Base-by-base conservation (phyloP, 2,888 invertebrate genomes). In the Campaea margaritaria region DNA sequence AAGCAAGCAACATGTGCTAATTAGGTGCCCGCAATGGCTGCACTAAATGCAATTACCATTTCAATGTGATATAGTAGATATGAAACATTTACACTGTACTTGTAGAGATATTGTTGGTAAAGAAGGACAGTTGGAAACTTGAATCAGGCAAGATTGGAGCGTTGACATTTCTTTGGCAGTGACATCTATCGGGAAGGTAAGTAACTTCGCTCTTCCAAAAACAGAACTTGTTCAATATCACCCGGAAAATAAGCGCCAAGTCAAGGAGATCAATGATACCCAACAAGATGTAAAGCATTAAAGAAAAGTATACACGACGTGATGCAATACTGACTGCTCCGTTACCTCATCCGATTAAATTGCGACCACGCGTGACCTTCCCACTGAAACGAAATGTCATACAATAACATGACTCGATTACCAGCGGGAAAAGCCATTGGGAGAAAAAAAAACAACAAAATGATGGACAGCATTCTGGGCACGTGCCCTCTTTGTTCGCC, bases 401-500 rank as follows among this genome's bases (percentile, higher is more conserved):
- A 64, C 58, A 67, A 67, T 69, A 67, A 67, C 62, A 64, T 49
- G 53, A 62, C 64, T 64, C 64, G 55, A 70, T 67, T 58, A 67
- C 52, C 54, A 58, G 41, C 51, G 52, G 52, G 64, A 69, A 69
- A 63, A 65, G 59, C 64, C 59, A 58, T 62, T 64, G 61, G 59
- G 46, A 50, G 54, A 41, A 51, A 53, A 51, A 53, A 57, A 70
- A 51, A 66, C 55, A 68, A 63, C 61, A 54, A 68, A 69, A 67
- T 64, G 72, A 73, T 70, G 72, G 67, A 65, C 68, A 65, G 60
- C 72, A 79, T 79, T 74, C 77, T 60, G 69, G 66, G 67, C 80
- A 78, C 79, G 79, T 71, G 72, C 67, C 66, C 58, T 65, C 73
- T 75, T 78, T 77, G 79, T 78, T 73, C 60, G 39, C 48, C 58